Percentiles rank a stretch among this genome's conserved stretches.
These are phyloP conservation scores for Felis chaus DNA, from an alignment of 2,113 vertebrate species.

Conservation along the genomic window DNA sequence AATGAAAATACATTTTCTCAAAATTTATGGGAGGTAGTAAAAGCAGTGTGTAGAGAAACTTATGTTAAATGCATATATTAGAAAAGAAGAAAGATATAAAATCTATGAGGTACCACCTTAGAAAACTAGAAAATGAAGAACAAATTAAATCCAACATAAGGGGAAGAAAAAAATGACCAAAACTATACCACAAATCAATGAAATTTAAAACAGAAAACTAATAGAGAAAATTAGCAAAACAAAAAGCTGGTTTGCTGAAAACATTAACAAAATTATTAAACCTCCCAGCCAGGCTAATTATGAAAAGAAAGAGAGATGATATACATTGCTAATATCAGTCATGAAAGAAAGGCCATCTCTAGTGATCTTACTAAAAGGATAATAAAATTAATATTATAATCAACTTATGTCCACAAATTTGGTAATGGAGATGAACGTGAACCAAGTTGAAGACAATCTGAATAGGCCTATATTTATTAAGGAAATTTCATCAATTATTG, in stretches of 20 bases:
- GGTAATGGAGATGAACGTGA: background rate
- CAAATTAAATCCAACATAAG: background rate
- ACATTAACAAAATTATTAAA: background rate
- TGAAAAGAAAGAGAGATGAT: background rate
- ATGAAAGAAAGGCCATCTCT: background rate
- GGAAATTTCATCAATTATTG: background rate
- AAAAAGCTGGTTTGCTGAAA: background rate
- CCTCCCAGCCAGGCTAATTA: no score
- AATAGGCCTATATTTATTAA: background rate
- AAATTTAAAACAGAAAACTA: background rate
- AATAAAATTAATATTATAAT: background rate
- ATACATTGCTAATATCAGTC: background rate
- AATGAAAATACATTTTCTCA: background rate
- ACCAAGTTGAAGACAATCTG: background rate
- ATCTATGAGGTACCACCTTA: background rate
- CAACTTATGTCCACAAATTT: background rate
- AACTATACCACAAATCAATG: background rate
- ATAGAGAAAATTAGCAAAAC: background rate
- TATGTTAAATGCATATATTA: background rate
- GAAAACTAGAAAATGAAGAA: background rate
- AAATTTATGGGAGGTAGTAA: background rate
- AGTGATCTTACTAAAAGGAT: background rate
- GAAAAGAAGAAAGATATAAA: background rate
- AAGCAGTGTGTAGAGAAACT: background rate
- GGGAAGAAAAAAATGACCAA: background rate